phyloP scores from a whole-genome alignment of 2,888 invertebrate species.

The Drosophila borborema region DNA sequence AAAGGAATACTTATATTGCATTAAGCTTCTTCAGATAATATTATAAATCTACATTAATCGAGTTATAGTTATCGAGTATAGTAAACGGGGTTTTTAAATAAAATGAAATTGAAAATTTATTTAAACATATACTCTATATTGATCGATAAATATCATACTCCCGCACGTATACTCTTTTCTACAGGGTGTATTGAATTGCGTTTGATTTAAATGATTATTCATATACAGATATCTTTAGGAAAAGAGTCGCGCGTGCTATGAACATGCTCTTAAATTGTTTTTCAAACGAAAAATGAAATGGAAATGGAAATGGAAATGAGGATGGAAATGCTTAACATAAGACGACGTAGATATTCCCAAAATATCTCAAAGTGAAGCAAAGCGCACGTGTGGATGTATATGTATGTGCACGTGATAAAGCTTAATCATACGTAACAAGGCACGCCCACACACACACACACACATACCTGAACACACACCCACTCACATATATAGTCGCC shows the following conservation, averaged over 20 bases:
- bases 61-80: not conserved
- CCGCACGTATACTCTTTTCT: not conserved
- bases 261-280: not conserved
- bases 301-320: not conserved
- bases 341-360: constrained; percentile 17
- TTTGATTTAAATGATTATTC: not conserved
- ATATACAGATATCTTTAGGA: not conserved
- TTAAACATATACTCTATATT: no score
- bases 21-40: no score
- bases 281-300: not conserved
- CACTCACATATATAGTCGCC: not conserved
- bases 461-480: not conserved
- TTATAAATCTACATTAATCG: not conserved
- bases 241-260: not conserved
- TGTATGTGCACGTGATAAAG: constrained; percentile 42
- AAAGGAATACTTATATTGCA: no score
- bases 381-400: constrained; percentile 31
- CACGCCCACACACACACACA: not conserved
- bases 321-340: constrained; percentile 22
- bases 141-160: no score
- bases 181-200: constrained; percentile 2
- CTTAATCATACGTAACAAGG: constrained; percentile 30
- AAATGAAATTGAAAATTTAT: no score
- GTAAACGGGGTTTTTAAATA: not conserved
- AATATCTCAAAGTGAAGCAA: constrained; percentile 22